A percentile compares a stretch with the other conserved stretches of the same genome.
Evolutionary conservation across 2,888 invertebrate species (phyloP).

Genomic region (Aleiodes testaceus): DNA sequence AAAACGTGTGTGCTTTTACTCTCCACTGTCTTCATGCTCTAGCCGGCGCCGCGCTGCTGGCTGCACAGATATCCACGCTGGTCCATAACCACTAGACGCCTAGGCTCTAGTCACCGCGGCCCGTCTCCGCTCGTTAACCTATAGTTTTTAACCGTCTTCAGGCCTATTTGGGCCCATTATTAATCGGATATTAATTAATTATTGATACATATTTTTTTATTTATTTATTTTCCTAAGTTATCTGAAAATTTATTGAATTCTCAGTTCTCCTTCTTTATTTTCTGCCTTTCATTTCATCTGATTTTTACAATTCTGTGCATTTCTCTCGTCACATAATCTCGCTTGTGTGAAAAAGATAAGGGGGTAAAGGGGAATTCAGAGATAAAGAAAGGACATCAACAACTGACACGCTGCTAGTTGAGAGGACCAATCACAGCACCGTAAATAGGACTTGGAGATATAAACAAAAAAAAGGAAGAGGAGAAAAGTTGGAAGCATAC

Average conservation of each 20-base stretch:
- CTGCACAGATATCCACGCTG: conserved; percentile 56
- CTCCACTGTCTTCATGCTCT: conserved; percentile 51
- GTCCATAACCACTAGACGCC: conserved; percentile 61
- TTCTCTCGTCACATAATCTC: too few species aligned
- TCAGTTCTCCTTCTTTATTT: too few species aligned
- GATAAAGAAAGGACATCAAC: too few species aligned
- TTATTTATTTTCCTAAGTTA: too few species aligned
- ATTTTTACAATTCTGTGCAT: too few species aligned
- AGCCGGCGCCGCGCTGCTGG: conserved; percentile 49
- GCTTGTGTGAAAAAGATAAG: background rate
- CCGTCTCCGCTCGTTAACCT: conserved; percentile 30
- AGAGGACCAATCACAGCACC: conserved; percentile 3
- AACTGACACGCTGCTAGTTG: conserved; percentile 10
- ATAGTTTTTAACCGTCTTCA: background rate
- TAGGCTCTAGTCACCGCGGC: conserved; percentile 53
- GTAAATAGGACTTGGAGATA: conserved; percentile 16
- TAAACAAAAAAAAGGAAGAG: background rate
- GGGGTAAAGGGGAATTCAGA: background rate
- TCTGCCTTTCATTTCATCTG: too few species aligned
- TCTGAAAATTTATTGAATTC: too few species aligned
- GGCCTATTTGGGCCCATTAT: background rate
- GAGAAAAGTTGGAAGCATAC: conserved; percentile 20
- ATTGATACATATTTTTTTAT: background rate
- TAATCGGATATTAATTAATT: background rate
- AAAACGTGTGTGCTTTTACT: background rate